These are phyloP conservation scores for Linepithema humile DNA, from an alignment of 1,140 invertebrate genomes.

Conservation along the genomic window DNA sequence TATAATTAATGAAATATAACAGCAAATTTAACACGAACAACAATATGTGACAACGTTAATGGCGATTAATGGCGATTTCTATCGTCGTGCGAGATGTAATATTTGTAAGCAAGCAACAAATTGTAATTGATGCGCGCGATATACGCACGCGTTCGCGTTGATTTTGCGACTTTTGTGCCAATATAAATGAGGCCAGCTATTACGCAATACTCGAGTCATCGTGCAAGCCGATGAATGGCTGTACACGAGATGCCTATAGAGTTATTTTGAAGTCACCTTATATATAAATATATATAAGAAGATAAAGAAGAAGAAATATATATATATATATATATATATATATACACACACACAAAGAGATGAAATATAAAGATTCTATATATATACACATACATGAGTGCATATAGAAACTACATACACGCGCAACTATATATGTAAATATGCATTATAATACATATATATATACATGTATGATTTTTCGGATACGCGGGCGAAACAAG, in stretches of 20 bases:
- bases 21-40: background rate
- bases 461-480: slow-evolving; percentile 42
- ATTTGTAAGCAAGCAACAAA: background rate
- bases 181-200: slow-evolving; percentile 55
- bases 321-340: slow-evolving; percentile 59
- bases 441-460: slow-evolving; percentile 57
- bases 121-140: slow-evolving; percentile 34
- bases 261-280: slow-evolving; percentile 73
- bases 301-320: slow-evolving; percentile 46
- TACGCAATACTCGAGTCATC: slow-evolving; percentile 71
- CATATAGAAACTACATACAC: slow-evolving; percentile 9
- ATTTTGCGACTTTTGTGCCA: slow-evolving; percentile 70
- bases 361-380: slow-evolving; percentile 52
- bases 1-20: no score
- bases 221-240: slow-evolving; percentile 57
- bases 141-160: slow-evolving; percentile 26
- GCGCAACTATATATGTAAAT: slow-evolving; percentile 51
- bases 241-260: slow-evolving; percentile 73
- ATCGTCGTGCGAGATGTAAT: slow-evolving; percentile 15
- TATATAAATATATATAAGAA: slow-evolving; percentile 53
- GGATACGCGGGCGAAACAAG: slow-evolving; percentile 53
- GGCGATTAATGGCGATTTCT: background rate
- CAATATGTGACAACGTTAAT: background rate
- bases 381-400: slow-evolving; percentile 57
- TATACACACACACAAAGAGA: slow-evolving; percentile 22